phyloP scores from a whole-genome alignment of 1,140 invertebrate genomes.

The Zaprionus davidi region DNA sequence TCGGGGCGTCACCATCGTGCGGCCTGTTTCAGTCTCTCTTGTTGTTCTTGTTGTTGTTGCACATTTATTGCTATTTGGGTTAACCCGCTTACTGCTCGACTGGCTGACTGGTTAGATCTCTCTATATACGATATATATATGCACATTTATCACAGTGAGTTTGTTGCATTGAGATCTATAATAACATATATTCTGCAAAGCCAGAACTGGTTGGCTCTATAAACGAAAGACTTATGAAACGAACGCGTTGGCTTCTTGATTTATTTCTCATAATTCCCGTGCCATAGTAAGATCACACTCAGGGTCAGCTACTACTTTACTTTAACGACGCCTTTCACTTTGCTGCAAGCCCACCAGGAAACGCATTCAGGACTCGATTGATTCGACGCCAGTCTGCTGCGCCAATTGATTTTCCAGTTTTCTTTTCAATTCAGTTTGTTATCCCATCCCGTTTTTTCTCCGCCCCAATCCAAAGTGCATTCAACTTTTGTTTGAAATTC shows the following conservation, averaged over 20 bases:
- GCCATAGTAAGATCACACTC: constrained; percentile 21
- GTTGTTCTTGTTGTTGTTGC: constrained; percentile 31
- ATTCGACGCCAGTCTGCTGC: no score
- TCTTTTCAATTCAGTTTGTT: neutral
- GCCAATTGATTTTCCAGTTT: constrained; percentile 14
- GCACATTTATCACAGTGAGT: constrained; percentile 40
- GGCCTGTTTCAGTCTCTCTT: constrained; percentile 28
- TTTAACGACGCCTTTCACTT: constrained; percentile 33
- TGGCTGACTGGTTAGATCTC: constrained; percentile 56
- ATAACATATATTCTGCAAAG: constrained; percentile 30
- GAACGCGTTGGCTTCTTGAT: constrained; percentile 63
- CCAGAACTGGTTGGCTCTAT: constrained; percentile 36
- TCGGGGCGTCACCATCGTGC: constrained; percentile 30
- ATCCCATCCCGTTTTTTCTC: constrained; percentile 4
- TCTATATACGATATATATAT: constrained; percentile 13
- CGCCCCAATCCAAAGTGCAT: constrained; percentile 49
- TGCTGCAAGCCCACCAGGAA: constrained; percentile 38
- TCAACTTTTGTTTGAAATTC: constrained; percentile 65
- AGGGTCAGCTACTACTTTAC: constrained; percentile 43
- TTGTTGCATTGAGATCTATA: neutral
- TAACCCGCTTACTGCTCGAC: constrained; percentile 66
- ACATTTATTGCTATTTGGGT: constrained; percentile 62
- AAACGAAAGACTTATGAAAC: constrained; percentile 67
- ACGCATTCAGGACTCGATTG: constrained; percentile 33
- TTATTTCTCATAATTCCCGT: constrained; percentile 48